These are phyloP conservation scores for Lithodes maja DNA, from an alignment of 2,888 invertebrate species.

Conservation along the genomic window DNA sequence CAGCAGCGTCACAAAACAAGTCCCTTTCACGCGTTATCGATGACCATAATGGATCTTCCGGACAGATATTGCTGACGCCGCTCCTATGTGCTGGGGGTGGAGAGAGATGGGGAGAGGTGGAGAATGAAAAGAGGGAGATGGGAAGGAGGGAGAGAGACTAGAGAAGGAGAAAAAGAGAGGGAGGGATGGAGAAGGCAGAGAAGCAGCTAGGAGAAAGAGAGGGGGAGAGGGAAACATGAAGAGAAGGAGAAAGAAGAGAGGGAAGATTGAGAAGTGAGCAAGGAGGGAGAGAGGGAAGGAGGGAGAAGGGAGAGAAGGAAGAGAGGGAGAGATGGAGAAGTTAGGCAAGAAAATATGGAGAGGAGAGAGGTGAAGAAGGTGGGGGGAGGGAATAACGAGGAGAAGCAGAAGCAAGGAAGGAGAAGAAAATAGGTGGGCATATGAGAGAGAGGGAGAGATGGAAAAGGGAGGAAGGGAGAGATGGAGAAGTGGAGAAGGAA, in stretches of 20 bases:
- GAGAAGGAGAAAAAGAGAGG: neutral
- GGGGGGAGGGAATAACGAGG: neutral
- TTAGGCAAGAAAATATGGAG: neutral
- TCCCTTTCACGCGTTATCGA: too few species aligned
- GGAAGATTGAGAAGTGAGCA: too few species aligned
- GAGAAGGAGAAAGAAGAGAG: neutral
- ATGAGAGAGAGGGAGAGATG: neutral
- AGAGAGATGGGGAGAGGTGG: neutral
- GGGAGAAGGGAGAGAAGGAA: neutral
- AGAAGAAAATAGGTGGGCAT: neutral
- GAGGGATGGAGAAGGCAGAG: neutral
- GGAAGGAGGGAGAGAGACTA: neutral
- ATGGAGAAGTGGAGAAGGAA: neutral
- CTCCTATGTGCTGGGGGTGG: neutral
- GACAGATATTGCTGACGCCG: neutral
- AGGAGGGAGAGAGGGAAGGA: neutral
- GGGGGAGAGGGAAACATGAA: neutral
- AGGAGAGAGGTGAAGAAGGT: neutral
- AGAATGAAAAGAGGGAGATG: neutral
- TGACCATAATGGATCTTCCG: neutral
- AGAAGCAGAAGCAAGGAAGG: neutral
- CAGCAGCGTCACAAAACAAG: too few species aligned
- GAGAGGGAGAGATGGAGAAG: neutral
- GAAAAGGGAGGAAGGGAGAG: neutral
- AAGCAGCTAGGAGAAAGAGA: neutral